Evolutionary conservation across 2,888 invertebrate species (phyloP).

Genomic region (Incurvaria masculella): DNA sequence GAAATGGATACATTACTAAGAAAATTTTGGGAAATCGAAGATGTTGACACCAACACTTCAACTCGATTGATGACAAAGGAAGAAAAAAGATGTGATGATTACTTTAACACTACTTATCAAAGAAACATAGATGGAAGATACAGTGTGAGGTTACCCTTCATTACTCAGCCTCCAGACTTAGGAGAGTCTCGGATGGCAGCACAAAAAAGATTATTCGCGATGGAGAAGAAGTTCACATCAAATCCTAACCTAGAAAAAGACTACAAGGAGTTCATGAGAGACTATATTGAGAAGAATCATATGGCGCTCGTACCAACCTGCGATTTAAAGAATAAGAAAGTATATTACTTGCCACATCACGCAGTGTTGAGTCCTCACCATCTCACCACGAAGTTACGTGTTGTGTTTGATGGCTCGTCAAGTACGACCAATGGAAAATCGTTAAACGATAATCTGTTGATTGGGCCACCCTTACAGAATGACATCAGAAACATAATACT

Average conservation of each 20-base stretch:
- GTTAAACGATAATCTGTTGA: neutral
- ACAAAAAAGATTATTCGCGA: neutral
- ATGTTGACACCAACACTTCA: neutral
- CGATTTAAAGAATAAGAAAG: neutral
- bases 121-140: neutral
- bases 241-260: neutral
- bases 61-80: neutral
- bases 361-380: neutral
- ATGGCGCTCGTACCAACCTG: neutral
- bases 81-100: neutral
- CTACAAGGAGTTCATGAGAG: neutral
- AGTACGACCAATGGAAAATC: neutral
- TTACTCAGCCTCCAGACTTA: neutral
- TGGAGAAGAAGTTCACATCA: neutral
- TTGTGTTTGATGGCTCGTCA: neutral
- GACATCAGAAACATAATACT: neutral
- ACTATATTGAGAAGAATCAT: neutral
- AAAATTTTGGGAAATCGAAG: neutral
- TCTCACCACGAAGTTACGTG: neutral
- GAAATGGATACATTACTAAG: neutral
- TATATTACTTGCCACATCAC: neutral
- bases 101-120: neutral
- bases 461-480: neutral
- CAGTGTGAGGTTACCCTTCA: neutral
- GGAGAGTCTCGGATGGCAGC: neutral